phyloP scores from a whole-genome alignment of 30 jellyfish, hydroid and myxozoan genomes.

The Aurelia aurita complex sp. Pacific region DNA sequence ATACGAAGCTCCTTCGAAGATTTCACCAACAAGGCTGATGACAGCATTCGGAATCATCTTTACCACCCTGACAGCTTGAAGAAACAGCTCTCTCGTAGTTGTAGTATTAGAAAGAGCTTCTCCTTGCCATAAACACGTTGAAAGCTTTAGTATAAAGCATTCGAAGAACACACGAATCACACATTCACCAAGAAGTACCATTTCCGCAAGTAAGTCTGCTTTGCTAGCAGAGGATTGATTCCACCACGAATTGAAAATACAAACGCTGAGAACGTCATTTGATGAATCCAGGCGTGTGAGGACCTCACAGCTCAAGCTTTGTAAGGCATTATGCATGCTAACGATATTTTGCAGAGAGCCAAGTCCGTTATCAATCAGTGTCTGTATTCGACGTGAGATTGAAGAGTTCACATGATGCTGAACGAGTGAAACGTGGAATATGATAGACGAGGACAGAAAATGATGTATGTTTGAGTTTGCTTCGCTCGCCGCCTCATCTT shows the following conservation, averaged over 20 bases:
- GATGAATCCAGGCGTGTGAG: not conserved
- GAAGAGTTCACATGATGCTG: not conserved
- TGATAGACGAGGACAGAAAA: conserved; percentile 16
- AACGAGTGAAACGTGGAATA: conserved; percentile 15
- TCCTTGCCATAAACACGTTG: not conserved
- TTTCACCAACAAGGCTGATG: conserved; percentile 2
- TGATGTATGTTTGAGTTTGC: not conserved
- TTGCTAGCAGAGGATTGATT: not conserved
- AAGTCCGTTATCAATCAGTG: not conserved
- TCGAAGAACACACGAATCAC: not conserved
- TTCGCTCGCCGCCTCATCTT: not conserved
- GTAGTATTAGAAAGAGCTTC: not conserved
- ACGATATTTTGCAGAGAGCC: not conserved
- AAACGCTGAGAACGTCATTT: not conserved
- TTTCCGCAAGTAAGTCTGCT: not conserved
- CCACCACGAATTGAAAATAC: conserved; percentile 1
- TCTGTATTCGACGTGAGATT: not conserved
- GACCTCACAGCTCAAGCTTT: not conserved
- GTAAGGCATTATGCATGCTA: not conserved
- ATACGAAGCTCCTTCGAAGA: not conserved
- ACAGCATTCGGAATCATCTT: conserved; percentile 6
- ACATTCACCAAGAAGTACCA: not conserved
- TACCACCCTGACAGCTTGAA: conserved; percentile 6
- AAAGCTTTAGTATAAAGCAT: not conserved
- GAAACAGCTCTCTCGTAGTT: not conserved